These are phyloP conservation scores for Myrmecobius fasciatus DNA, from an alignment of 2,113 vertebrate genomes.

Conservation along the genomic window DNA sequence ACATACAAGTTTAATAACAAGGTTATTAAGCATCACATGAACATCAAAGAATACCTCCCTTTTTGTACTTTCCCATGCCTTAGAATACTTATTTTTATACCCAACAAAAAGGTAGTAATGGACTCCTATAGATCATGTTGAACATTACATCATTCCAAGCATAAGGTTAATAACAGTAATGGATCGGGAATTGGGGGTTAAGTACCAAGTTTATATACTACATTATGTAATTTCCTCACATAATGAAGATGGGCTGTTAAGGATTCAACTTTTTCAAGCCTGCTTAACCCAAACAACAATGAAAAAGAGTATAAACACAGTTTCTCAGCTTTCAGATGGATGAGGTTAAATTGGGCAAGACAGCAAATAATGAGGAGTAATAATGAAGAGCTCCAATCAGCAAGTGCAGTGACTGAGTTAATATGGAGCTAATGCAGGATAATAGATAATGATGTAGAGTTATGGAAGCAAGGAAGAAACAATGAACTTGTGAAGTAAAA, in stretches of 20 bases:
- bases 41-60: not conserved
- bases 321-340: slow-evolving; percentile 81
- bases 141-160: slow-evolving; percentile 36
- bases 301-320: slow-evolving; percentile 80
- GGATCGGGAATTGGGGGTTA: slow-evolving; percentile 69
- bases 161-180: slow-evolving; percentile 73
- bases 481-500: slow-evolving; percentile 1
- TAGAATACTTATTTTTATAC: slow-evolving; percentile 24
- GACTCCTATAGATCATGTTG: slow-evolving; percentile 17
- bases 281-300: slow-evolving; percentile 75
- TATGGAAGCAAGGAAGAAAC: slow-evolving; percentile 44
- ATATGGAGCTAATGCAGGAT: slow-evolving; percentile 75
- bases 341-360: slow-evolving; percentile 83
- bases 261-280: slow-evolving; percentile 74
- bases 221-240: slow-evolving; percentile 65
- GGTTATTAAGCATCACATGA: not conserved
- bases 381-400: slow-evolving; percentile 78
- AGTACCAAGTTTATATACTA: slow-evolving; percentile 55
- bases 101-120: slow-evolving; percentile 29
- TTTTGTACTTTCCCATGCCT: not conserved
- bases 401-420: slow-evolving; percentile 74
- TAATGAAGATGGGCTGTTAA: slow-evolving; percentile 70
- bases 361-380: slow-evolving; percentile 83
- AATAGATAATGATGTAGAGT: not conserved
- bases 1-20: not conserved